Conservation (phyloP, 2,888 invertebrate genomes). For the Caradrina clavipalpis region DNA sequence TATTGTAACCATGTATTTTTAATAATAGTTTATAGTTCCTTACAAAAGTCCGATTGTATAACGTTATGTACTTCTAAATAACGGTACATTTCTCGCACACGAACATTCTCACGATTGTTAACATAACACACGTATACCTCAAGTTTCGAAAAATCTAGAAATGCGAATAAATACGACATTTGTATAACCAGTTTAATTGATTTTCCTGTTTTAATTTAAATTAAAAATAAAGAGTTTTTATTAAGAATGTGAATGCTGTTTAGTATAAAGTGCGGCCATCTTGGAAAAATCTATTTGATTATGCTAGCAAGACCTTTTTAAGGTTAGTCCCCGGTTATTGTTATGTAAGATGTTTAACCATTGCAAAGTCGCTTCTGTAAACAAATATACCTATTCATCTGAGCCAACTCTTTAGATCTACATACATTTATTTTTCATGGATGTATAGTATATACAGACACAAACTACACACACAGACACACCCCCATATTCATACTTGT, state of each 20-base stretch:
- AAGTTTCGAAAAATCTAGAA: slow-evolving; percentile 4
- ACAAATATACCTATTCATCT: not conserved
- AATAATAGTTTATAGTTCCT: too few relatives aligned
- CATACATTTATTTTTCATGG: not conserved
- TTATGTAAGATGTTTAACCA: slow-evolving; percentile 7
- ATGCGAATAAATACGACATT: not conserved
- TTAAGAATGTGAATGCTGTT: not conserved
- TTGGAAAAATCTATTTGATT: not conserved
- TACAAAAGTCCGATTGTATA: too few relatives aligned
- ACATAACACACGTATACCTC: slow-evolving; percentile 8
- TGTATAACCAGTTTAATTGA: not conserved
- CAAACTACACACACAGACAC: too few relatives aligned
- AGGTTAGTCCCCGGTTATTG: not conserved
- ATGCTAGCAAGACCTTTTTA: not conserved
- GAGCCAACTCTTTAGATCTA: not conserved
- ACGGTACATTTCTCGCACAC: slow-evolving; percentile 3
- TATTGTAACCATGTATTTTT: too few relatives aligned
- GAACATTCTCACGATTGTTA: not conserved
- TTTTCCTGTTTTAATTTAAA: not conserved
- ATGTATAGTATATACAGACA: too few relatives aligned
- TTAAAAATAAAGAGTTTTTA: not conserved
- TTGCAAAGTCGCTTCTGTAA: not conserved
- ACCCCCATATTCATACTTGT: too few relatives aligned
- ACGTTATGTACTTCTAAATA: not conserved
- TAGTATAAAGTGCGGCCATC: not conserved